A percentile compares a stretch with the other conserved stretches of the same genome.
Conservation (phyloP, 30 jellyfish, hydroid and myxozoan genomes). For the Aurelia aurita complex sp. Pacific region DNA sequence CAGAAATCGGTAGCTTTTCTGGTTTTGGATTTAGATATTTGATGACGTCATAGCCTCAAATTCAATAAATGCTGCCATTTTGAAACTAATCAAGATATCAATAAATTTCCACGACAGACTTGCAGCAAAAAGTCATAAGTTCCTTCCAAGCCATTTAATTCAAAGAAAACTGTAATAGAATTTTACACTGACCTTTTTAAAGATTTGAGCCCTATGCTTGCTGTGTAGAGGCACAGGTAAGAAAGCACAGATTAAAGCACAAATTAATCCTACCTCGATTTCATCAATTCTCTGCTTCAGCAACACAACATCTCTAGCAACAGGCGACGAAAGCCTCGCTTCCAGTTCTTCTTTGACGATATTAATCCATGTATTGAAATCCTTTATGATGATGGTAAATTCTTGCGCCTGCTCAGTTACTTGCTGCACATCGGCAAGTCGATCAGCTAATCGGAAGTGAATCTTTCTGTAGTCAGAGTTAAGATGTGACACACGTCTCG, state of each 20-base stretch:
- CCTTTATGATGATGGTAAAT: conserved; percentile 32
- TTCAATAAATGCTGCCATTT: too few relatives aligned
- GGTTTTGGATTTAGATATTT: too few relatives aligned
- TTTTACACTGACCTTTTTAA: too few relatives aligned
- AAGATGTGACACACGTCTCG: conserved; percentile 16
- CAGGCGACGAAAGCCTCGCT: conserved; percentile 17
- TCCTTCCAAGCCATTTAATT: too few relatives aligned
- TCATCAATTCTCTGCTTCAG: conserved; percentile 58
- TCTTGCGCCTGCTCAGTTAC: conserved; percentile 79
- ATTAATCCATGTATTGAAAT: conserved; percentile 40
- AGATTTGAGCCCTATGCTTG: too few relatives aligned
- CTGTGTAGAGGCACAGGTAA: not conserved
- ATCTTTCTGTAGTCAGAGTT: conserved; percentile 51
- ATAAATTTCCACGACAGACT: too few relatives aligned
- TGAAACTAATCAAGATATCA: too few relatives aligned
- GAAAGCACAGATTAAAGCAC: not conserved
- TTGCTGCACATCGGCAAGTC: conserved; percentile 64
- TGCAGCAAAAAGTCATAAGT: too few relatives aligned
- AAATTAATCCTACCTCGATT: conserved; percentile 29
- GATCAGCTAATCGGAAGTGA: conserved; percentile 51
- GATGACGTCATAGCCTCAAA: too few relatives aligned
- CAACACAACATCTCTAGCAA: conserved; percentile 35
- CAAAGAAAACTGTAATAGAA: too few relatives aligned
- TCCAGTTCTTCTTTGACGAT: conserved; percentile 43
- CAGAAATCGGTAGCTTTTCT: too few relatives aligned